Evolutionary conservation across 2,113 vertebrate genomes (phyloP), one percentile per base, ranked within the genome.

Genomic region (Talpa occidentalis): DNA sequence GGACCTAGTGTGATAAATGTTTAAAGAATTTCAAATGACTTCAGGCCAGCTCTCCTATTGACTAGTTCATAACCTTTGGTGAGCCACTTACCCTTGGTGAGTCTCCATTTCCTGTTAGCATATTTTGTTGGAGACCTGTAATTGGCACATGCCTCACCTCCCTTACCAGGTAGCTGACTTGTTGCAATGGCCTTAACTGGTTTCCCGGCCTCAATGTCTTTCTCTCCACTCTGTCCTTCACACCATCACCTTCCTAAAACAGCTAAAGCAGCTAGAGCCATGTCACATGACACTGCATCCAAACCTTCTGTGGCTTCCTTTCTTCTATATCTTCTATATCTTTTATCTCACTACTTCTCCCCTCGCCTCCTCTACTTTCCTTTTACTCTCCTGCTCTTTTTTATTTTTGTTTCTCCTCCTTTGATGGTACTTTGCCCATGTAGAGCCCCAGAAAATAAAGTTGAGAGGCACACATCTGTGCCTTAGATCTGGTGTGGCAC

Each of bases 201-300:
- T 12, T 66, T 17, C 80, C 49, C 11, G 35, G 19, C n/a, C 28
- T 22, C 42, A 11, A 1, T 3, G 5, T 17, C 22, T 59, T 40
- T 19, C 28, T n/a, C 28, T 26, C 40, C 26, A 1, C 17, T 9
- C 5, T 1, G 0, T 11, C 69, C 9, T 32, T 16, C 15, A 14
- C n/a, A 37, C 72, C 44, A 26, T 42, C 7, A n/a, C 42, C 11
- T 73, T 59, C 87, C 59, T 44, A 8, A 56, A 73, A 59, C 49
- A 52, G 47, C 47, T 44, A 12, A 49, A 49, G 66, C 47, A 49
- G 49, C 49, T 52, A 52, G 5, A 52, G 67, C 37, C 67, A 54
- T 19, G 52, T 24, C 49, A 52, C 17, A 3, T 22, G 12, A 7
- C 24, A 17, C 28, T 19, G 35, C 44, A 40, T 35, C 47, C 59